Conservation (phyloP, 1,140 invertebrate genomes). For the Apis dorsata region DNA sequence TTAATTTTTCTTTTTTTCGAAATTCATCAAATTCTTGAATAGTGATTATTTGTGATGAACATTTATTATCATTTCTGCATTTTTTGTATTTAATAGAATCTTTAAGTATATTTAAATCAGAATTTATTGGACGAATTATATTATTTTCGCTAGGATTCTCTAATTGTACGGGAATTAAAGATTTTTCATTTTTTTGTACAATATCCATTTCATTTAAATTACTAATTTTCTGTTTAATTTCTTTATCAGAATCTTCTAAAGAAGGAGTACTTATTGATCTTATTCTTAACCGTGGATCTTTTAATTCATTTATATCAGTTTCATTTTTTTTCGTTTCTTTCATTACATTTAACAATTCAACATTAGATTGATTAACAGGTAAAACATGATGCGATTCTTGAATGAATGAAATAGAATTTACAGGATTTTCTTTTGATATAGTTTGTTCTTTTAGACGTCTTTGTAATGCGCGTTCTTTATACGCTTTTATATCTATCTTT, state of each 20-base stretch:
- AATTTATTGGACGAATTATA: neutral
- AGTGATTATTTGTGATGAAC: neutral
- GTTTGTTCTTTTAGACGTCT: slow-evolving; percentile 66
- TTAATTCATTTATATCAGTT: neutral
- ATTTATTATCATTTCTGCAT: neutral
- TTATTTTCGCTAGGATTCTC: neutral
- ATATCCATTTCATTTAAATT: neutral
- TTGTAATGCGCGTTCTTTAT: slow-evolving; percentile 71
- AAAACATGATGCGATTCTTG: neutral
- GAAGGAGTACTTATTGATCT: neutral
- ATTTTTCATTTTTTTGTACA: neutral
- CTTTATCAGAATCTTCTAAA: neutral
- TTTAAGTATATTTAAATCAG: neutral
- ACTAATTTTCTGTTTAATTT: neutral
- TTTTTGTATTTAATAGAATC: neutral
- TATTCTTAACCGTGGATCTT: neutral
- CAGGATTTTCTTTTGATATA: slow-evolving; percentile 6
- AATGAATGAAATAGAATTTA: neutral
- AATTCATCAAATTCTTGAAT: neutral
- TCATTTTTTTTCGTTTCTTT: neutral
- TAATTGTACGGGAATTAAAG: neutral
- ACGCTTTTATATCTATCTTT: slow-evolving; percentile 75
- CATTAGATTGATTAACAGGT: neutral
- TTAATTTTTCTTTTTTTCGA: neutral
- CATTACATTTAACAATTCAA: neutral